A percentile compares a stretch with the other conserved stretches of the same genome.
Conservation (phyloP, 1,140 invertebrate species). For the Chelonus insularis region DNA sequence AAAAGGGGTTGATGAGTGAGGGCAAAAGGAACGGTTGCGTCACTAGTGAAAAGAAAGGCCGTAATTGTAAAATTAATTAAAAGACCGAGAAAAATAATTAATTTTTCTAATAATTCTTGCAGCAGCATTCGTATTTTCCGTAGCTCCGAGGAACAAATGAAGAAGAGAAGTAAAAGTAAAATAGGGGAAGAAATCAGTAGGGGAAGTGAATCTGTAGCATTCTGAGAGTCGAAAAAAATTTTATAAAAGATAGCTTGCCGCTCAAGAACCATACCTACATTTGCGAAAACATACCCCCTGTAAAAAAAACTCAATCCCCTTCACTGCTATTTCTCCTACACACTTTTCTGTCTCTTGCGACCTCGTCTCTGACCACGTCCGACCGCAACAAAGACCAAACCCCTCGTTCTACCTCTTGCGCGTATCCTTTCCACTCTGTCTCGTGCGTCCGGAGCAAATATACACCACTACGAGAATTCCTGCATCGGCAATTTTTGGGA, state of each 20-base stretch:
- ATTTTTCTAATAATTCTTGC: conserved; percentile 61
- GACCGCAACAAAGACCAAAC: conserved; percentile 47
- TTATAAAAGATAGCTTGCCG: conserved; percentile 43
- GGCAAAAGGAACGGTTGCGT: neutral
- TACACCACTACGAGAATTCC: neutral
- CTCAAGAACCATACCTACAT: conserved; percentile 56
- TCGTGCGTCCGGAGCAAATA: neutral
- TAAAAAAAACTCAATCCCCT: conserved; percentile 3
- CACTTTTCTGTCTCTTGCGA: conserved; percentile 29
- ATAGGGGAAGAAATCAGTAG: neutral
- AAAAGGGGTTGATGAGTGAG: too few species aligned
- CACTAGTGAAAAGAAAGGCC: conserved; percentile 25
- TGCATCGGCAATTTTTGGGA: neutral
- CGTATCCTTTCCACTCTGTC: conserved; percentile 10
- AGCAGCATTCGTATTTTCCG: conserved; percentile 31
- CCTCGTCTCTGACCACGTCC: conserved; percentile 43
- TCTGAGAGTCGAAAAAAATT: conserved; percentile 55
- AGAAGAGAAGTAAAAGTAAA: neutral
- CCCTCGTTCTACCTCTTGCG: conserved; percentile 8
- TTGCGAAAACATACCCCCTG: conserved; percentile 42
- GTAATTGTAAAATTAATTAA: conserved; percentile 61
- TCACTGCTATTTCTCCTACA: conserved; percentile 24
- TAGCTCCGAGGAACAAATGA: neutral
- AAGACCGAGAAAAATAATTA: conserved; percentile 58
- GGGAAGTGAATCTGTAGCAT: conserved; percentile 21